Conservation (phyloP, 2,797 vertebrate genomes). For the Dendrocincla tyrannina region DNA sequence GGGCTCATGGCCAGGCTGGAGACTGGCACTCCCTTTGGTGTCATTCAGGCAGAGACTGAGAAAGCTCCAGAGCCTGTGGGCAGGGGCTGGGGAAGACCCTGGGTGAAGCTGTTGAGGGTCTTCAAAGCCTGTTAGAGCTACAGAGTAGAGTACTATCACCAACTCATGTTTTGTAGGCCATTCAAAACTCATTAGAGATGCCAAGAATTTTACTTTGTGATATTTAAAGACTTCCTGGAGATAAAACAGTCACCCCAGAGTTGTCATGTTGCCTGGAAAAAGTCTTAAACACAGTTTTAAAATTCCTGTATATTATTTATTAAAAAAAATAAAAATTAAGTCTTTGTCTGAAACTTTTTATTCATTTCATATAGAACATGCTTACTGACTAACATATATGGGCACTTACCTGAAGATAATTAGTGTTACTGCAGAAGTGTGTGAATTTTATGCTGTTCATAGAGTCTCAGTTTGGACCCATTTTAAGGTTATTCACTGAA, state of each 20-base stretch:
- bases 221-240: neutral
- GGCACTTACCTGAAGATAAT: conserved; percentile 15
- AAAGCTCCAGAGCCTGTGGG: neutral
- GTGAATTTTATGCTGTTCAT: neutral
- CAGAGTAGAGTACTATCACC: neutral
- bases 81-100: neutral
- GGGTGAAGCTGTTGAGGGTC: neutral
- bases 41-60: neutral
- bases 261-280: neutral
- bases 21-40: neutral
- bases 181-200: neutral
- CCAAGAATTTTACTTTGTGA: neutral
- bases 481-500: conserved; percentile 30
- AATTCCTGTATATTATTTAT: neutral
- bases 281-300: neutral
- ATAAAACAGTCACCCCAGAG: neutral
- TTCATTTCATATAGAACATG: neutral
- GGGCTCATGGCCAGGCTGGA: neutral
- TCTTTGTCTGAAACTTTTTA: neutral
- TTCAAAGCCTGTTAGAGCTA: neutral
- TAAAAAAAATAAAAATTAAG: neutral
- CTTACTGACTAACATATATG: neutral
- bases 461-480: neutral
- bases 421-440: neutral
- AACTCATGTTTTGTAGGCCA: neutral